phyloP scores from a whole-genome alignment of 2,113 vertebrate species.

The Leucoraja erinaceus region DNA sequence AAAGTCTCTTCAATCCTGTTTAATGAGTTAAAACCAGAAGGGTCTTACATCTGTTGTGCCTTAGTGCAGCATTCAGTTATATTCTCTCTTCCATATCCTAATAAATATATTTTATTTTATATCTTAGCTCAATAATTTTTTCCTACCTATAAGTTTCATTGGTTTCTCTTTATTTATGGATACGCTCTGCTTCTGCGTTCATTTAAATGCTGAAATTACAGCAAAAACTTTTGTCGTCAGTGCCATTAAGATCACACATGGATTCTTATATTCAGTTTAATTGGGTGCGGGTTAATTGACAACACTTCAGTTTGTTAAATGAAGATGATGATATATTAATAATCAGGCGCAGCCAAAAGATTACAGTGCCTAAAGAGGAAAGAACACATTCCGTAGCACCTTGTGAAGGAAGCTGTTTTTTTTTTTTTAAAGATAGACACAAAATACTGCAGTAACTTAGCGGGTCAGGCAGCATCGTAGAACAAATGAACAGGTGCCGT shows the following conservation, averaged over 20 bases:
- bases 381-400: background rate
- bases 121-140: background rate
- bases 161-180: background rate
- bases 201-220: background rate
- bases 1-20: slow-evolving; percentile 33
- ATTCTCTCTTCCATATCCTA: slow-evolving; percentile 18
- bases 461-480: no score
- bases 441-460: no score
- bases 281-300: background rate
- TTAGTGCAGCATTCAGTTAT: slow-evolving; percentile 26
- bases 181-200: background rate
- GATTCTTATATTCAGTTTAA: background rate
- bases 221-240: background rate
- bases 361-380: background rate
- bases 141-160: background rate
- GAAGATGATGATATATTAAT: background rate
- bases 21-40: slow-evolving; percentile 39
- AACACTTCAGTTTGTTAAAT: background rate
- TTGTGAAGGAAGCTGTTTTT: background rate
- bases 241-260: background rate
- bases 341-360: background rate
- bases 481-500: no score
- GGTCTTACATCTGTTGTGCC: slow-evolving; percentile 38
- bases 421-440: no score
- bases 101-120: slow-evolving; percentile 17